Evolutionary conservation across 1,140 invertebrate genomes (phyloP).

Genomic region (Macrobrachium nipponense): DNA sequence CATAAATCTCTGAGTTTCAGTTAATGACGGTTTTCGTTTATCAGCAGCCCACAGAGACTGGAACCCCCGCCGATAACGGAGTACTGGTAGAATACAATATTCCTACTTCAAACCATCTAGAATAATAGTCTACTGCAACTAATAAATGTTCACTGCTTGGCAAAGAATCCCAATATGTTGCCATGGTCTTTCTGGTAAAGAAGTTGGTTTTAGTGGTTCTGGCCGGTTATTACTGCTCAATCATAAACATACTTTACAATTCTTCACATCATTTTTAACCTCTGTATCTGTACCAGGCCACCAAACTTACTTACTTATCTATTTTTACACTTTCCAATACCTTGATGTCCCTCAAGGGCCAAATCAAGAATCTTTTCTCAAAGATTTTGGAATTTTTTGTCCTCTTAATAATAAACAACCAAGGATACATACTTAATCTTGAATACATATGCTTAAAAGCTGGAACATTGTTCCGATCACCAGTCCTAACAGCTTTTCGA

Average conservation of each 20-base stretch:
- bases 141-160: no score
- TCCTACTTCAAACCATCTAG: no score
- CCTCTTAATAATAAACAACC: not conserved
- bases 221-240: not conserved
- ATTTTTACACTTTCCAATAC: constrained; percentile 8
- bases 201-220: constrained; percentile 7
- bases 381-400: not conserved
- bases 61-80: no score
- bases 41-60: no score
- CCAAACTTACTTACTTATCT: constrained; percentile 7
- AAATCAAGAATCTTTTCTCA: constrained; percentile 16
- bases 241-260: constrained; percentile 4
- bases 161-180: constrained; percentile 3
- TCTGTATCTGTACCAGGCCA: constrained; percentile 1
- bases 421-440: not conserved
- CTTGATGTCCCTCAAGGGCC: constrained; percentile 18
- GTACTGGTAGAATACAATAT: no score
- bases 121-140: no score
- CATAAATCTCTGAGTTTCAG: no score
- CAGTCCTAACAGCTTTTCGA: not conserved
- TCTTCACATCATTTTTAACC: not conserved
- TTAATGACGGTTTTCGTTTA: no score
- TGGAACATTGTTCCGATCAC: not conserved
- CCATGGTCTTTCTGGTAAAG: constrained; percentile 17
- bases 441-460: not conserved